Percentiles rank a stretch among this genome's conserved stretches.
These are phyloP conservation scores for Echinops telfairi DNA, from an alignment of 2,113 vertebrate genomes.

Conservation along the genomic window DNA sequence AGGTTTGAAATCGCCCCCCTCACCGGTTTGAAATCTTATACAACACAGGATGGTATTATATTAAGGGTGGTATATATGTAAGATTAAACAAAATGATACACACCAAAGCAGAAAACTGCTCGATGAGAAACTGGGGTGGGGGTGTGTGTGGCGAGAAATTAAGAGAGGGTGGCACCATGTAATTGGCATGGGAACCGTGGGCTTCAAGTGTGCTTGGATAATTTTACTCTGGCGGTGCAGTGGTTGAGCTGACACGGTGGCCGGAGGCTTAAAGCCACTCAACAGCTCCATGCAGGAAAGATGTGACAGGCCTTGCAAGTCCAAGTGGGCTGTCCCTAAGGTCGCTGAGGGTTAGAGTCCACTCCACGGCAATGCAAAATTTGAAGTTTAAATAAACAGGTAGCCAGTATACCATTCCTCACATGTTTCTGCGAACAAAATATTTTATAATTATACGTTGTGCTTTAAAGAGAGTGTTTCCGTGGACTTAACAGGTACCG, in stretches of 20 bases:
- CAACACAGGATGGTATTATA: not conserved
- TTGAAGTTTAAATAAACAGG: not conserved
- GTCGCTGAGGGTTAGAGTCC: not conserved
- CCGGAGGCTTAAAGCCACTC: not conserved
- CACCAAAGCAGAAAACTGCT: constrained; percentile 18
- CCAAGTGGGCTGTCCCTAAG: not conserved
- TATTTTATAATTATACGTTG: constrained; percentile 1
- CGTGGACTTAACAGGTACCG: not conserved
- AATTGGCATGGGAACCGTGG: not conserved
- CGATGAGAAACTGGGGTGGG: not conserved
- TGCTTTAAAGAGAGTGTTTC: not conserved
- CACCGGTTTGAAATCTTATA: not conserved
- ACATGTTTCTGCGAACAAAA: not conserved
- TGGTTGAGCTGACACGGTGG: not conserved
- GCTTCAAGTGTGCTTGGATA: not conserved
- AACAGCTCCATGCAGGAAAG: not conserved
- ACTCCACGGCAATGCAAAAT: not conserved
- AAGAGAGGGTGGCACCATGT: not conserved
- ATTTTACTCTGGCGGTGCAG: not conserved
- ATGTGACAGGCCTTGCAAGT: not conserved
- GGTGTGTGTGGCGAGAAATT: too few relatives aligned
- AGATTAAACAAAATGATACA: constrained; percentile 34
- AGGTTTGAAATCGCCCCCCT: not conserved
- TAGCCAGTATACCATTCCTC: not conserved
- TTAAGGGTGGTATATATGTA: not conserved